A percentile compares a stretch with the other conserved stretches of the same genome.
Conservation (phyloP, 2,888 invertebrate species). For the Chrysopilus asiliformis region DNA sequence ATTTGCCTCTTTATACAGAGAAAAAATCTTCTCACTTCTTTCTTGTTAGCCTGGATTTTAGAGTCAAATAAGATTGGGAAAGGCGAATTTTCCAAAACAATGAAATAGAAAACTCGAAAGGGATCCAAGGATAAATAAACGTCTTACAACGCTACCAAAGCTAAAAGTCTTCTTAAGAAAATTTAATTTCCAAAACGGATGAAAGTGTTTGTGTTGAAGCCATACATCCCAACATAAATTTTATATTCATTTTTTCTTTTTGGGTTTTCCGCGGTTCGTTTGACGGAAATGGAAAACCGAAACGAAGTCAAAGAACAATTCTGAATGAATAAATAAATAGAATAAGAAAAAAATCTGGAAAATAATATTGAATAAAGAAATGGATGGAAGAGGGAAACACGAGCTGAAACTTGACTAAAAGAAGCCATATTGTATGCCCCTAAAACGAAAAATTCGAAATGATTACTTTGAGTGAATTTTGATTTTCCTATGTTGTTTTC, state of each 20-base stretch:
- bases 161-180: slow-evolving; percentile 13
- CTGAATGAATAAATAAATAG: slow-evolving; percentile 11
- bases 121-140: too few relatives aligned
- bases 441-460: neutral
- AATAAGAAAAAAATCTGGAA: neutral
- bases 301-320: slow-evolving; percentile 6
- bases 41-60: too few relatives aligned
- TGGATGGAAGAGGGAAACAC: neutral
- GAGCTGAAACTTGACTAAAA: neutral
- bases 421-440: neutral
- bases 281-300: slow-evolving; percentile 1
- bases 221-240: slow-evolving; percentile 17
- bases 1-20: too few relatives aligned
- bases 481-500: too few relatives aligned
- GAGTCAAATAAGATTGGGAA: too few relatives aligned
- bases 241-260: neutral
- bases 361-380: slow-evolving; percentile 1
- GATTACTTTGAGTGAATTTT: too few relatives aligned
- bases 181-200: slow-evolving; percentile 36
- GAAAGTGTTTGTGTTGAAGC: slow-evolving; percentile 36
- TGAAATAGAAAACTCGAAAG: too few relatives aligned
- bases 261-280: neutral
- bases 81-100: too few relatives aligned
- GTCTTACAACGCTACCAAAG: too few relatives aligned
- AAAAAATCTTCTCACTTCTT: too few relatives aligned